Evolutionary conservation across 2,888 invertebrate species (phyloP).

Genomic region (Phyto melanocephala): DNA sequence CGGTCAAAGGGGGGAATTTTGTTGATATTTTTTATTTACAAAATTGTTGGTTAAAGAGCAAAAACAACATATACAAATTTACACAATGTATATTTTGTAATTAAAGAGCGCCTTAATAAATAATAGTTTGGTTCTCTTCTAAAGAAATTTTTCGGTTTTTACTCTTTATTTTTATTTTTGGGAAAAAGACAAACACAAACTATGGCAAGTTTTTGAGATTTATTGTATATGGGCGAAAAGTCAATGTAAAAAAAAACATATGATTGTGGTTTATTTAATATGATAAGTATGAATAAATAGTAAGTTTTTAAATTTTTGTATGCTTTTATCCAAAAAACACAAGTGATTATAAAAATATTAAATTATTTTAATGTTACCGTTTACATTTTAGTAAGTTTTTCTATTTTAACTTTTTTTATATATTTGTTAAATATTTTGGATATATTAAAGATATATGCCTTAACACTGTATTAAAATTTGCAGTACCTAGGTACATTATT

Average conservation of each 20-base stretch:
- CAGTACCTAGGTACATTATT: slow-evolving; percentile 9
- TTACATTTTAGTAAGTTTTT: slow-evolving; percentile 37
- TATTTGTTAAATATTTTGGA: too few species aligned
- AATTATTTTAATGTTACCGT: not conserved
- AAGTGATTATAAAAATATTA: not conserved
- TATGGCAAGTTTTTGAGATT: not conserved
- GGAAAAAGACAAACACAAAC: not conserved
- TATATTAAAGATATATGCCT: too few species aligned
- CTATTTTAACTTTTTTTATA: not conserved
- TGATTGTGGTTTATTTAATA: not conserved
- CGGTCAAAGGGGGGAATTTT: slow-evolving; percentile 8
- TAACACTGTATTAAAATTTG: too few species aligned
- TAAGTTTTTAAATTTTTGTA: not conserved
- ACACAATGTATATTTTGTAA: not conserved
- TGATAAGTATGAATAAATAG: not conserved
- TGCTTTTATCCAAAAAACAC: not conserved
- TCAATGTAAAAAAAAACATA: slow-evolving; percentile 16
- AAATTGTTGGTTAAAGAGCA: slow-evolving; percentile 22
- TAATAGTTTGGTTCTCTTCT: not conserved
- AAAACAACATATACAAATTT: not conserved
- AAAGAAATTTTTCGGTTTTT: not conserved
- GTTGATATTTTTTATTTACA: slow-evolving; percentile 23
- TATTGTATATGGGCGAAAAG: not conserved
- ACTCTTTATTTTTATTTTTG: not conserved
- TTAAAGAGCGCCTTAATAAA: not conserved